Evolutionary conservation across 1,140 invertebrate species (phyloP).

Genomic region (Drosophila insularis): DNA sequence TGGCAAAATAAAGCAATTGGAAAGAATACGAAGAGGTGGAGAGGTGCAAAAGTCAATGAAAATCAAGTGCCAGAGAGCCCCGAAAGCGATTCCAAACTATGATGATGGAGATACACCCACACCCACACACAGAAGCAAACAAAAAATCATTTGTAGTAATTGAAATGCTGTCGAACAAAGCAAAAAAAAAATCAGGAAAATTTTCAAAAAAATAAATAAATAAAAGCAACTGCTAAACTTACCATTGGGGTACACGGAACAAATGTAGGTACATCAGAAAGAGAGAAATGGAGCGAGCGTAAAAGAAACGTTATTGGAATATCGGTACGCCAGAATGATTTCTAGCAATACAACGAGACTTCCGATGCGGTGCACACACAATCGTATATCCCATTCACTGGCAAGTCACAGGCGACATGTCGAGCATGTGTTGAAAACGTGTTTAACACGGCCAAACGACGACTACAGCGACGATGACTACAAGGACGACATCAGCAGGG

Average conservation of each 20-base stretch:
- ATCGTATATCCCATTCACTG: slow-evolving; percentile 2
- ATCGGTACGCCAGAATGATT: slow-evolving; percentile 51
- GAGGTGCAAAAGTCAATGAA: slow-evolving; percentile 71
- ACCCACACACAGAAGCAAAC: neutral
- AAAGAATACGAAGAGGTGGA: slow-evolving; percentile 29
- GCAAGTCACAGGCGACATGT: slow-evolving; percentile 57
- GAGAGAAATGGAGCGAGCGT: slow-evolving; percentile 19
- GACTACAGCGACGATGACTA: slow-evolving; percentile 25
- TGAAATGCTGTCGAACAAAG: slow-evolving; percentile 72
- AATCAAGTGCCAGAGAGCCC: slow-evolving; percentile 50
- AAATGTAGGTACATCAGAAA: slow-evolving; percentile 18
- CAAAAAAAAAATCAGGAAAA: slow-evolving; percentile 34
- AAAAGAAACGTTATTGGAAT: slow-evolving; percentile 35
- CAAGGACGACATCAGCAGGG: slow-evolving; percentile 37
- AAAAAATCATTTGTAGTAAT: slow-evolving; percentile 77
- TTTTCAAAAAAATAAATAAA: neutral
- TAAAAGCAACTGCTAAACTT: slow-evolving; percentile 11
- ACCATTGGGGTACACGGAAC: slow-evolving; percentile 29
- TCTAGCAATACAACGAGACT: slow-evolving; percentile 70
- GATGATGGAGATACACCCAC: slow-evolving; percentile 21
- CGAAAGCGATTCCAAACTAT: slow-evolving; percentile 40
- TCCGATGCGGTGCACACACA: slow-evolving; percentile 44
- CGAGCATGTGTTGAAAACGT: slow-evolving; percentile 78
- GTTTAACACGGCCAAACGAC: slow-evolving; percentile 72
- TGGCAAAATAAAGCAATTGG: slow-evolving; percentile 42